Conservation (phyloP, 2,888 invertebrate species). For the Lampropteryx suffumata region DNA sequence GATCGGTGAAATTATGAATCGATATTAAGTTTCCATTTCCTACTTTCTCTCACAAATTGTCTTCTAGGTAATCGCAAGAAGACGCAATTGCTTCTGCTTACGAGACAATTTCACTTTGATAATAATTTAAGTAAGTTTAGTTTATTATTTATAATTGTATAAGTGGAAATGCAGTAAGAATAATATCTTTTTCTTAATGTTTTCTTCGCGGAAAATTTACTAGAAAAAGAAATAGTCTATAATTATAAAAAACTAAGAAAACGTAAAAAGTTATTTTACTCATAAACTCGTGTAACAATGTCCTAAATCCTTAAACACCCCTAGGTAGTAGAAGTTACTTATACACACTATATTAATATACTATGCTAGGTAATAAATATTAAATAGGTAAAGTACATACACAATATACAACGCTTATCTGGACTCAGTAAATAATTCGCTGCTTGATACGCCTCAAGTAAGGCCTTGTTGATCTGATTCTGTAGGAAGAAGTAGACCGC, state of each 20-base stretch:
- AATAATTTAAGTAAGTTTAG: background rate
- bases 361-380: slow-evolving; percentile 5
- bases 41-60: slow-evolving; percentile 47
- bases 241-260: background rate
- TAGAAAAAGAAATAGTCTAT: slow-evolving; percentile 37
- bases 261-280: too few relatives aligned
- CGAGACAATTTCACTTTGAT: slow-evolving; percentile 22
- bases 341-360: too few relatives aligned
- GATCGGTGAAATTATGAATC: slow-evolving; percentile 20
- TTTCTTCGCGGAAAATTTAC: slow-evolving; percentile 51
- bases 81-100: slow-evolving; percentile 53
- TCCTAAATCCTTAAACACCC: too few relatives aligned
- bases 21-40: slow-evolving; percentile 28
- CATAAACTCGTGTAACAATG: too few relatives aligned
- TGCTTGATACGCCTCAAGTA: slow-evolving; percentile 52
- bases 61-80: slow-evolving; percentile 55
- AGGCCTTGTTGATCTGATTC: slow-evolving; percentile 52
- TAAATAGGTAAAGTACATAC: slow-evolving; percentile 2
- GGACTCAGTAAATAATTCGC: slow-evolving; percentile 15
- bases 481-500: slow-evolving; percentile 41
- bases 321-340: too few relatives aligned
- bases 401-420: background rate
- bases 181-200: slow-evolving; percentile 50
- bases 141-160: slow-evolving; percentile 23
- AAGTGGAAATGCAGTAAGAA: slow-evolving; percentile 65